These are phyloP conservation scores for Sinocyclocheilus maitianheensis DNA, from an alignment of 2,113 vertebrate genomes.

Conservation along the genomic window DNA sequence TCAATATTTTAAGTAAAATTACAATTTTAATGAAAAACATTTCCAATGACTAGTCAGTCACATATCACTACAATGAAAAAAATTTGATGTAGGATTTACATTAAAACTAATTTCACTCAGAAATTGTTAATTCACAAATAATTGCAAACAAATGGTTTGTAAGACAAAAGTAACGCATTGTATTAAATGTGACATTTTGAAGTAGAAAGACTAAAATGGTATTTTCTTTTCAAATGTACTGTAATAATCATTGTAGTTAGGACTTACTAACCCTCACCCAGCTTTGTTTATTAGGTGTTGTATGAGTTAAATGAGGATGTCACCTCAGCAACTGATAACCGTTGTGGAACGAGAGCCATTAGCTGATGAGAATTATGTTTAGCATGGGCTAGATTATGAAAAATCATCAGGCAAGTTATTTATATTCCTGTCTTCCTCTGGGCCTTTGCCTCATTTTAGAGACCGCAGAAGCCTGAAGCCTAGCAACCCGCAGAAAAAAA, in stretches of 20 bases:
- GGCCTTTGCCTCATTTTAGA: conserved; percentile 11
- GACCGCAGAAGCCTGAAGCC: conserved; percentile 9
- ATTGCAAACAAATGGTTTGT: too few species aligned
- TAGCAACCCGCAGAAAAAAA: conserved; percentile 4
- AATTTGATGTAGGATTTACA: too few species aligned
- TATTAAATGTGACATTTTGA: too few species aligned
- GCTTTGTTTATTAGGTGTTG: background rate
- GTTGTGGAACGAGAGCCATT: background rate
- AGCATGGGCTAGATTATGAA: conserved; percentile 19
- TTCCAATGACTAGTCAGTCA: too few species aligned
- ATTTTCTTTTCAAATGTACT: background rate
- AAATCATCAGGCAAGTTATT: conserved; percentile 29
- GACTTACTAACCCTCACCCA: background rate
- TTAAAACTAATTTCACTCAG: too few species aligned
- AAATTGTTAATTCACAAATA: too few species aligned
- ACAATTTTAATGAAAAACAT: too few species aligned
- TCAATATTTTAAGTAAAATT: too few species aligned
- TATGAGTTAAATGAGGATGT: background rate
- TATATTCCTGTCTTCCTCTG: conserved; percentile 22
- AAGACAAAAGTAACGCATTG: too few species aligned
- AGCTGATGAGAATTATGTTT: conserved; percentile 2
- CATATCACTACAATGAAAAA: too few species aligned
- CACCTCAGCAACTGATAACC: background rate
- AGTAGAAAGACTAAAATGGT: too few species aligned
- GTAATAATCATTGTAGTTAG: background rate